Base-by-base conservation (phyloP, 2,888 invertebrate genomes). In the Cephus pulcher region DNA sequence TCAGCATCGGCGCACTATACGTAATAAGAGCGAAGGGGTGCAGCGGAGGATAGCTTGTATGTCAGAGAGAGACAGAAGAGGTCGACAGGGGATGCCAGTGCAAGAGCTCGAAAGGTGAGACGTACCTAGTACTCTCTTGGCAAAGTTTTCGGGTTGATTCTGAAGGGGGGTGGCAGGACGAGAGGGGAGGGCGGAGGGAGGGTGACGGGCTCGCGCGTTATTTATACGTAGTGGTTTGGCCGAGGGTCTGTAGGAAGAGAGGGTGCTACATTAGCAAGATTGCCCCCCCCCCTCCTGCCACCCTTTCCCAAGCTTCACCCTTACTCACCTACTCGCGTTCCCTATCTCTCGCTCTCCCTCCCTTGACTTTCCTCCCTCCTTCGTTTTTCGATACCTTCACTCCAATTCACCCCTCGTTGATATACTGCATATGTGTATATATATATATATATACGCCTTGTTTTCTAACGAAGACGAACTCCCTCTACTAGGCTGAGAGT, bases 231-330 rank as follows among this genome's bases (percentile, higher is more conserved):
- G 86, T 87, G 86, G 88, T 87, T 86, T 86, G 84, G 86, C 80
- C 82, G 80, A 82, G 83, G 81, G 82, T 83, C 83, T 80, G 85
- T 73, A 75, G 84, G 84, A 83, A 83, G 86, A 81, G 84, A 81
- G 87, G 87, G 84, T 81, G 88, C 85, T 89, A 88, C 89, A 88
- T 89, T 89, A 89, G 89, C 88, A 88, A 88, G 88, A 89, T 89
- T 89, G 88, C 30, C 75, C 35, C 35, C 34, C 6, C 34, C 34
- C 34, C 32, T 33, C 32, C 32, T 75, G 6, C 79, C 35, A 23
- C 40, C 70, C 71, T 73, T 70, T 77, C 73, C 74, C 75, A 32
- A 78, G 56, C 74, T 35, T 71, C 56, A 40, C 74, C 34, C 78
- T 56, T 76, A 15, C 32, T 76, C 73, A 78, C 76, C 68, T 74